Base-by-base conservation (phyloP, 1,140 invertebrate species). In the Panagrolaimus sp. region DNA sequence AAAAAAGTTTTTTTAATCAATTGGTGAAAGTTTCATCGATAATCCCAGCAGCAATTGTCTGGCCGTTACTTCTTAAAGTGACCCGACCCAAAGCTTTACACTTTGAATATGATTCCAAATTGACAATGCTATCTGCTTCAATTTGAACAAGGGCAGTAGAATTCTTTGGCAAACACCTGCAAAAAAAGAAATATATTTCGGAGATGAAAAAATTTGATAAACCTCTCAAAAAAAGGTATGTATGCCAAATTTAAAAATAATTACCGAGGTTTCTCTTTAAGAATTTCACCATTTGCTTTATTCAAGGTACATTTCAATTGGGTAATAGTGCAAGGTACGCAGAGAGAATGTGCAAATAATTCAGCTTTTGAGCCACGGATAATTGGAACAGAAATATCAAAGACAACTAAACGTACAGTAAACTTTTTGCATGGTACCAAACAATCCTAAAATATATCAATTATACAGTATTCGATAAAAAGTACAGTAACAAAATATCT, bases 361-460 rank as follows among this genome's bases (percentile, higher is more conserved):
- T 82, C 80, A 17, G 81, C 91, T 24, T 91, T 89, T 82, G 88
- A 91, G 7, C 74, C 74, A 64, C 63, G 47, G 1, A 91, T 96
- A 24, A 98, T 90, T 4, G 95, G 94, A 47, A 92, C 88, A 70
- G 90, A 89, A 0, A 94, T 88, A 83, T 93, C 92, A 80, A 98
- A 98, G 12, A 75, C 44, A 15, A 77, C 76, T 12, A 77, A 47
- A 45, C 63, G 70, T 17, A 65, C 76, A 14, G 55, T 38, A 45
- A 77, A 75, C n/a, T 44, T 17, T 26, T 69, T 62, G 32, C 45
- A 43, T 1, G 76, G 76, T 12, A 73, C 63, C 9, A 77, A 55
- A 44, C 71, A 45, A 43, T 79, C 77, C 62, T 75, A 10, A 43
- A 75, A 43, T 43, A 24, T 44, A 74, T 2, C 17, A 24, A 24